A percentile compares a stretch with the other conserved stretches of the same genome.
Evolutionary conservation across 2,797 vertebrate species (phyloP).

Genomic region (Petrocephalus sullivani): DNA sequence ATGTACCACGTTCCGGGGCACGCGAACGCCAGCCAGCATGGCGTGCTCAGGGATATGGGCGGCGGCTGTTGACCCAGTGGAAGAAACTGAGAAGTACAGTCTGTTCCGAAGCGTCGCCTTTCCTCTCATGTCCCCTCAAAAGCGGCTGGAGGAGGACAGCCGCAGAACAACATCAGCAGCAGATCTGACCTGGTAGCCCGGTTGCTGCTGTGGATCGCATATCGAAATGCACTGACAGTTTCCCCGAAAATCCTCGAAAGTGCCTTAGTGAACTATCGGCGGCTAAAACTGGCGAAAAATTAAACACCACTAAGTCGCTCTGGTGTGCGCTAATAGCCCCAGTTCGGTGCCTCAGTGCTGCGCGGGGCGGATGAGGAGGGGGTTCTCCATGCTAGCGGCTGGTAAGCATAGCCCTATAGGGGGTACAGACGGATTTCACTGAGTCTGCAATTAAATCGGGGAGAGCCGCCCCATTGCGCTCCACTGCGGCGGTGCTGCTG

Average conservation of each 20-base stretch:
- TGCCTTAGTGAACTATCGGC: background rate
- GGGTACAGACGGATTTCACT: background rate
- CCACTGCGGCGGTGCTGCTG: background rate
- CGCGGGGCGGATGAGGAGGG: background rate
- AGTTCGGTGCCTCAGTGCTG: background rate
- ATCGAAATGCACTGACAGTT: background rate
- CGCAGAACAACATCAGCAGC: background rate
- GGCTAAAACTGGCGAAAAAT: background rate
- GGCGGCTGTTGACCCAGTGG: background rate
- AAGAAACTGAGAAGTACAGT: background rate
- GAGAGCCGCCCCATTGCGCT: background rate
- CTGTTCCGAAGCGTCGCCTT: background rate
- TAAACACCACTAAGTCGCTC: background rate
- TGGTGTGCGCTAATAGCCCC: background rate
- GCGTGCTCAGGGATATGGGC: background rate
- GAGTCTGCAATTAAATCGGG: background rate
- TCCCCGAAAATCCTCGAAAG: background rate
- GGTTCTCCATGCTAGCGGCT: background rate
- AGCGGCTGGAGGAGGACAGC: background rate
- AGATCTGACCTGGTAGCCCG: background rate
- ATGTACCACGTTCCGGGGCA: background rate
- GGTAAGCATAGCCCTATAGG: background rate
- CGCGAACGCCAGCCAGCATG: background rate
- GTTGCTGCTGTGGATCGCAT: background rate
- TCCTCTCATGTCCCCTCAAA: background rate